These are phyloP conservation scores for Melitaea cinxia DNA, from an alignment of 1,140 invertebrate species.

Conservation along the genomic window DNA sequence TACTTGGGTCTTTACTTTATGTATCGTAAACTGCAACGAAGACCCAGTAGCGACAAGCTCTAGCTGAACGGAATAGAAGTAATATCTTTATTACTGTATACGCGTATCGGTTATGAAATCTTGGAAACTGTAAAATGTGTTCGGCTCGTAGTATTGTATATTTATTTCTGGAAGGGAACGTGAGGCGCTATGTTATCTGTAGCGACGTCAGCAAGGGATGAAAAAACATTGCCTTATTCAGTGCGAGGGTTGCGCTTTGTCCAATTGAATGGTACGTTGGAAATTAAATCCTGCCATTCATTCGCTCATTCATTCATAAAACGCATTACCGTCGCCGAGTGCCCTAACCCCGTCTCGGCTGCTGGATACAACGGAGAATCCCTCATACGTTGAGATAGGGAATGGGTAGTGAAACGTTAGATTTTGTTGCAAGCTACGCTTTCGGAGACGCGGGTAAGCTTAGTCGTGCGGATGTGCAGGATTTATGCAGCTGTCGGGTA, in stretches of 20 bases:
- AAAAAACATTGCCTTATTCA: slow-evolving; percentile 43
- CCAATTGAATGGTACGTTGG: slow-evolving; percentile 62
- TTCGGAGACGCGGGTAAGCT: slow-evolving; percentile 50
- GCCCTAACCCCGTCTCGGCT: slow-evolving; percentile 52
- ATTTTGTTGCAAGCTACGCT: slow-evolving; percentile 70
- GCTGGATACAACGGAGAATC: slow-evolving; percentile 62
- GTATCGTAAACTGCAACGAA: slow-evolving; percentile 53
- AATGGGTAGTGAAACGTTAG: slow-evolving; percentile 65
- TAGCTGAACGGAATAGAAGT: slow-evolving; percentile 42
- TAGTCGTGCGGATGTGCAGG: slow-evolving; percentile 47
- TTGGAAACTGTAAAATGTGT: slow-evolving; percentile 36
- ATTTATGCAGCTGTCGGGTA: slow-evolving; percentile 54
- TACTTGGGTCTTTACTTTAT: slow-evolving; percentile 51
- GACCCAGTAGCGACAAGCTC: slow-evolving; percentile 36
- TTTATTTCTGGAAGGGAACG: slow-evolving; percentile 40
- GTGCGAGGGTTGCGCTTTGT: slow-evolving; percentile 50
- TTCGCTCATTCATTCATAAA: slow-evolving; percentile 74
- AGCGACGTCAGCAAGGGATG: slow-evolving; percentile 20
- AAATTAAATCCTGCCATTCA: slow-evolving; percentile 72
- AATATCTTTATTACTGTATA: slow-evolving; percentile 53
- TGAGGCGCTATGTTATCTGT: slow-evolving; percentile 19
- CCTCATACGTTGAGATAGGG: slow-evolving; percentile 55
- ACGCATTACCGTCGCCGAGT: slow-evolving; percentile 61
- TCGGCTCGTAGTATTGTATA: slow-evolving; percentile 15
- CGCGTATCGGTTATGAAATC: slow-evolving; percentile 48